Evolutionary conservation across 2,797 vertebrate species (phyloP).

Genomic region (Cuniculus paca): DNA sequence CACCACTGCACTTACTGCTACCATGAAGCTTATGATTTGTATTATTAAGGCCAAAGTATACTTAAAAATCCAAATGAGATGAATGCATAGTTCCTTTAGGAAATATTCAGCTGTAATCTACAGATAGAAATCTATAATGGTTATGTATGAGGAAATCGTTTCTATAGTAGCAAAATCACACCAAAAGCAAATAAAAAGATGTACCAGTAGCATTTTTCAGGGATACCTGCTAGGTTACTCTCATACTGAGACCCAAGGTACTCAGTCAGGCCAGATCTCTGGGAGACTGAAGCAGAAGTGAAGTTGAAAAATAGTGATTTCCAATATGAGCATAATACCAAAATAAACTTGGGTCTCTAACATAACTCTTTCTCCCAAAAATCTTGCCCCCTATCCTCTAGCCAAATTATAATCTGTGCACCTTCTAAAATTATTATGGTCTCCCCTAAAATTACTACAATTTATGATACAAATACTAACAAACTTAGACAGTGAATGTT

Average conservation of each 20-base stretch:
- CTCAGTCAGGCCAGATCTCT: background rate
- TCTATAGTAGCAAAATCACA: background rate
- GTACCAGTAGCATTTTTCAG: background rate
- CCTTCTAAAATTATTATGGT: background rate
- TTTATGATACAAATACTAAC: slow-evolving; percentile 4
- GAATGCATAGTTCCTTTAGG: background rate
- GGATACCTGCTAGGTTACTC: background rate
- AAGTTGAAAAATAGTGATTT: background rate
- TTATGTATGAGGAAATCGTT: background rate
- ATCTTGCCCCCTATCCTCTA: background rate
- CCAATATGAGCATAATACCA: background rate
- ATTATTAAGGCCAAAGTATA: background rate
- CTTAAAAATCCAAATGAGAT: background rate
- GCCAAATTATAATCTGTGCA: background rate
- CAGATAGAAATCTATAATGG: background rate
- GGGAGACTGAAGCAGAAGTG: background rate
- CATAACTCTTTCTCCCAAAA: background rate
- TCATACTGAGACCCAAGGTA: background rate
- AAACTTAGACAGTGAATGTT: background rate
- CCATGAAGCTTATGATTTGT: background rate
- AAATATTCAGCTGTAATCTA: background rate
- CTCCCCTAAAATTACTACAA: background rate
- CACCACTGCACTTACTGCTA: background rate
- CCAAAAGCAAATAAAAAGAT: background rate
- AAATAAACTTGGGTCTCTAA: background rate